Conservation (phyloP, 2,797 vertebrate species). For the Hypotaenidia philippensis region DNA sequence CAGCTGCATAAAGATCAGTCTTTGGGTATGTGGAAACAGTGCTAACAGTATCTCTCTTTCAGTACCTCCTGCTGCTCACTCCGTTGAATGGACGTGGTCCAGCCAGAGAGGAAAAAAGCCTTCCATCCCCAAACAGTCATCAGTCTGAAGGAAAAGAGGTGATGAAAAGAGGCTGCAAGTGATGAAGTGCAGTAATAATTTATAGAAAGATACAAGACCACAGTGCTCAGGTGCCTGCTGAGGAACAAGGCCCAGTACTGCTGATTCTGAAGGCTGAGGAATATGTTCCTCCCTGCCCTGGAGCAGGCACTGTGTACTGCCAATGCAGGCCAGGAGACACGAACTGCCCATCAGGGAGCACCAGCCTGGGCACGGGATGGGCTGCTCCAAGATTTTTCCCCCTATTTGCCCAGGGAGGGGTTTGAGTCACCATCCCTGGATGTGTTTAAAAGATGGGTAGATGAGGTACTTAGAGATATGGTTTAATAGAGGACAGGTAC, state of each 20-base stretch:
- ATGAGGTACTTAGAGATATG: too few species aligned
- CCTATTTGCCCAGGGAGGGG: too few species aligned
- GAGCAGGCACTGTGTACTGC: rapidly evolving
- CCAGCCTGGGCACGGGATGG: background rate
- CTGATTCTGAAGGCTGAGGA: background rate
- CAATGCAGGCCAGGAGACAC: rapidly evolving
- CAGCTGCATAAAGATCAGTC: slow-evolving; percentile 74
- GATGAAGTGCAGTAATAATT: slow-evolving; percentile 55
- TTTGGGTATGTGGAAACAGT: slow-evolving; percentile 44
- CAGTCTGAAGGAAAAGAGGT: slow-evolving; percentile 42
- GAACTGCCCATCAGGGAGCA: background rate
- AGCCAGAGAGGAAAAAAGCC: slow-evolving; percentile 43
- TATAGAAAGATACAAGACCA: slow-evolving; percentile 21
- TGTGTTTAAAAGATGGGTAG: too few species aligned
- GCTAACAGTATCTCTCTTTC: slow-evolving; percentile 38
- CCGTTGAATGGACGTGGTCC: slow-evolving; percentile 19
- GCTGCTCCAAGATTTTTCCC: background rate
- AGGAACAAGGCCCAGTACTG: background rate
- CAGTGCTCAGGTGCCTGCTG: slow-evolving; percentile 41
- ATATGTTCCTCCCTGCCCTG: background rate
- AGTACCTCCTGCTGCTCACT: slow-evolving; percentile 35
- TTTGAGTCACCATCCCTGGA: too few species aligned
- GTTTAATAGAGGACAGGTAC: too few species aligned
- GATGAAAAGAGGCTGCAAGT: slow-evolving; percentile 59
- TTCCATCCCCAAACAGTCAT: slow-evolving; percentile 46